Evolutionary conservation across 2,888 invertebrate genomes (phyloP).

Genomic region (Timandra comae): DNA sequence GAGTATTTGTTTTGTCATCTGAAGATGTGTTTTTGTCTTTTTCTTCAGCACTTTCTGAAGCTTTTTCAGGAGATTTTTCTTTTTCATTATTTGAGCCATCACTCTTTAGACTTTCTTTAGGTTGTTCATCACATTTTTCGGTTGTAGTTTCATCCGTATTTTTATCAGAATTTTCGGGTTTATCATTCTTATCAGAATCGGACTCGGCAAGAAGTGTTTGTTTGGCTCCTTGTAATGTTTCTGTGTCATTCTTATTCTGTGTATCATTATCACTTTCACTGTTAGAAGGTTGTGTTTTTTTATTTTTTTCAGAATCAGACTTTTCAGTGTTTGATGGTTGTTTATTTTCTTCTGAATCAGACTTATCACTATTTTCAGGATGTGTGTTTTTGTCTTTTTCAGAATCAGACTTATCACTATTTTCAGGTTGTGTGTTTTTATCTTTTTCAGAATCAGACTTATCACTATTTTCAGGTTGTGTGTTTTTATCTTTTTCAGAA

Average conservation of each 20-base stretch:
- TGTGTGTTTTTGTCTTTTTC: no score
- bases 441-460: constrained; percentile 26
- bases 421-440: constrained; percentile 7
- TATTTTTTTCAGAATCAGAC: no score
- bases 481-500: constrained; percentile 18
- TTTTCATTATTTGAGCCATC: constrained; percentile 2
- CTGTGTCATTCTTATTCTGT: no score
- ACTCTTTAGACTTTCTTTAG: constrained; percentile 2
- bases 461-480: constrained; percentile 8
- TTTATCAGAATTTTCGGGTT: constrained; percentile 1
- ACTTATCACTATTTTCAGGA: no score
- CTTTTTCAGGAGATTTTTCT: background rate
- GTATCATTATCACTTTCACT: no score
- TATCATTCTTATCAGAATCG: no score
- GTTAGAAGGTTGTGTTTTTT: no score
- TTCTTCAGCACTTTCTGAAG: constrained; percentile 5
- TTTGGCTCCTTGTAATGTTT: no score
- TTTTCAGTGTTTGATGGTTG: no score
- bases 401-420: no score
- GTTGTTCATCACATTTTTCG: background rate
- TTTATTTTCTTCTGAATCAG: no score
- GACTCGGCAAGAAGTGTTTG: no score
- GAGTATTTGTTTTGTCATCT: constrained; percentile 11
- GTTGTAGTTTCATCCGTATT: constrained; percentile 1
- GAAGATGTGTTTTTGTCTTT: constrained; percentile 10